Evolutionary conservation across 2,113 vertebrate genomes (phyloP).

Genomic region (Centropus unirufus): DNA sequence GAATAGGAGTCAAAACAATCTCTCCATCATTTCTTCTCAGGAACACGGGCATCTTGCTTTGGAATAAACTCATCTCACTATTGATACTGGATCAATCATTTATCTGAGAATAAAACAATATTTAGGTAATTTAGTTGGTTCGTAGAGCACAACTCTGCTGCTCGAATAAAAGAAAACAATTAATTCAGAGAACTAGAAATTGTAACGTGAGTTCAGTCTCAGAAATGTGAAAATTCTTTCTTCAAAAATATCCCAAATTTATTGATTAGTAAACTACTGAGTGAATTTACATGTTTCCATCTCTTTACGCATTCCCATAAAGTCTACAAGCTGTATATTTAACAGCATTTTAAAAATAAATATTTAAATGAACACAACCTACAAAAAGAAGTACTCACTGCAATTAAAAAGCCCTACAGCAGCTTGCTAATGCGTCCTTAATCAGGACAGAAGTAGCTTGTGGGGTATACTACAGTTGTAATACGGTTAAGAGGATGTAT

Average conservation of each 20-base stretch:
- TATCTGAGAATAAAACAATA: conserved; percentile 16
- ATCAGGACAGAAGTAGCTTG: conserved; percentile 11
- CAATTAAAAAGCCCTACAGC: background rate
- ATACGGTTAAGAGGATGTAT: background rate
- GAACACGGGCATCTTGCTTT: background rate
- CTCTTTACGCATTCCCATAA: background rate
- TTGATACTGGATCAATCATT: background rate
- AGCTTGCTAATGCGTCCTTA: background rate
- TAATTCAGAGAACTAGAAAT: background rate
- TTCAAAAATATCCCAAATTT: background rate
- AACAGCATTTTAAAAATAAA: background rate
- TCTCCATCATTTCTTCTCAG: conserved; percentile 32
- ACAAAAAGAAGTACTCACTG: background rate
- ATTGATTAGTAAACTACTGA: background rate
- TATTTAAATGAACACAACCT: background rate
- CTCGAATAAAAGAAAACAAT: background rate
- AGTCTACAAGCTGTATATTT: background rate
- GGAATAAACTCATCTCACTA: conserved; percentile 33
- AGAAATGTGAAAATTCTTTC: background rate
- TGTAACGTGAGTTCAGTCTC: conserved; percentile 8
- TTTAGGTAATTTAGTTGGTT: background rate
- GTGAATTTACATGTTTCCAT: background rate
- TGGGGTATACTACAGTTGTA: background rate
- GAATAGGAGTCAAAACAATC: conserved; percentile 1
- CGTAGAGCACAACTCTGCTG: background rate